phyloP scores from a whole-genome alignment of 37 sponge, comb jelly and placozoan genomes.

The Haliclona indistincta region DNA sequence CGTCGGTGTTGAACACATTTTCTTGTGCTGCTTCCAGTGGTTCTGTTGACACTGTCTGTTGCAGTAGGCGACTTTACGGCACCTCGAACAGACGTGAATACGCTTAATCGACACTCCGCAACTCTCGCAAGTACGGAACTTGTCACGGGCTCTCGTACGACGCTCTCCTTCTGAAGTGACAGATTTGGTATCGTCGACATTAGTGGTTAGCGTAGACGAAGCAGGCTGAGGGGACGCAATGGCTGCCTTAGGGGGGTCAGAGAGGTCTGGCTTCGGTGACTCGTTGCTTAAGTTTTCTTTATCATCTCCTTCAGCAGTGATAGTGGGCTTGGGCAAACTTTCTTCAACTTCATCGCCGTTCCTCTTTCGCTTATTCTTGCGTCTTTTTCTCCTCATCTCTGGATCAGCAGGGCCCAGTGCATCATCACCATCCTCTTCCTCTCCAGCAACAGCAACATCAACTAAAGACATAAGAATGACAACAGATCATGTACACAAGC shows the following conservation, averaged over 20 bases:
- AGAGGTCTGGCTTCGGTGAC: not conserved
- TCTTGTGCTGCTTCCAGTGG: conserved; percentile 81
- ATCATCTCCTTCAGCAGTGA: not conserved
- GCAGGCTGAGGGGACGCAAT: not conserved
- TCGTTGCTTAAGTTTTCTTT: not conserved
- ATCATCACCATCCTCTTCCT: conserved; percentile 27
- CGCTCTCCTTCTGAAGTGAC: not conserved
- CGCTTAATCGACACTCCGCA: conserved; percentile 28
- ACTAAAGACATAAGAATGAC: not conserved
- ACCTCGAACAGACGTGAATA: conserved; percentile 50
- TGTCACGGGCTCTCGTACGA: conserved; percentile 40
- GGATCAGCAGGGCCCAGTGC: conserved; percentile 4
- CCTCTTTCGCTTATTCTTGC: not conserved
- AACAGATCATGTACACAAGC: no score
- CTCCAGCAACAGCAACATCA: conserved; percentile 31
- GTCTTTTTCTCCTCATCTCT: not conserved
- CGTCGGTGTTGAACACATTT: conserved; percentile 45
- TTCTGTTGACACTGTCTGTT: conserved; percentile 61
- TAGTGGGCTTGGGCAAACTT: not conserved
- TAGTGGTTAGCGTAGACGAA: no score
- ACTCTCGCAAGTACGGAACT: conserved; percentile 40
- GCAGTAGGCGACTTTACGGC: conserved; percentile 72
- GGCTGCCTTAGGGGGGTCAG: not conserved
- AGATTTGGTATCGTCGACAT: not conserved
- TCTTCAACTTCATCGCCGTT: not conserved